A percentile compares a stretch with the other conserved stretches of the same genome.
Evolutionary conservation across 2,888 invertebrate species (phyloP).

Genomic region (Trissonchulus latispiculum): DNA sequence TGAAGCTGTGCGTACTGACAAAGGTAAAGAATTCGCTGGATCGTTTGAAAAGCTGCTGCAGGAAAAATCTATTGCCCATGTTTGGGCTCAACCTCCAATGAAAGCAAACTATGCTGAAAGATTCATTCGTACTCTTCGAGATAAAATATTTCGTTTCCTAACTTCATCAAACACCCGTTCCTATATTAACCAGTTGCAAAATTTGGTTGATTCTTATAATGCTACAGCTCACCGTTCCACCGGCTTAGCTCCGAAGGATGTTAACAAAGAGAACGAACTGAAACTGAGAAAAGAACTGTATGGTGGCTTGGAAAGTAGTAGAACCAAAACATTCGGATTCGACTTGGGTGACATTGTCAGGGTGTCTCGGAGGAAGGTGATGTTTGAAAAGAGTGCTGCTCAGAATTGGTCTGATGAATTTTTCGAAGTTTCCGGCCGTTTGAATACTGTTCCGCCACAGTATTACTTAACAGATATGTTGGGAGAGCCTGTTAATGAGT

Average conservation of each 20-base stretch:
- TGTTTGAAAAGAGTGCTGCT: too few relatives aligned
- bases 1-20: too few relatives aligned
- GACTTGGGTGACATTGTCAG: too few relatives aligned
- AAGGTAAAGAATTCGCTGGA: too few relatives aligned
- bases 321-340: too few relatives aligned
- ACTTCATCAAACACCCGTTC: background rate
- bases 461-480: background rate
- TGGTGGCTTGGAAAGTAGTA: too few relatives aligned
- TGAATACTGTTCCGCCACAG: background rate
- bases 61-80: background rate
- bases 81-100: too few relatives aligned
- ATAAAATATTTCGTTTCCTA: background rate
- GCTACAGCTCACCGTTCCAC: background rate
- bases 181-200: background rate
- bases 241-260: background rate
- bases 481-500: background rate
- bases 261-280: too few relatives aligned
- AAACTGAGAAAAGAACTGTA: too few relatives aligned
- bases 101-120: too few relatives aligned
- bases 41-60: background rate
- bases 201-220: background rate
- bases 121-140: too few relatives aligned
- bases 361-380: background rate
- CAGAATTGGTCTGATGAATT: conserved; percentile 9
- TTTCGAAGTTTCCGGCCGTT: background rate